Evolutionary conservation across 1,140 invertebrate genomes (phyloP).

Genomic region (Rhagoletis pomonella): DNA sequence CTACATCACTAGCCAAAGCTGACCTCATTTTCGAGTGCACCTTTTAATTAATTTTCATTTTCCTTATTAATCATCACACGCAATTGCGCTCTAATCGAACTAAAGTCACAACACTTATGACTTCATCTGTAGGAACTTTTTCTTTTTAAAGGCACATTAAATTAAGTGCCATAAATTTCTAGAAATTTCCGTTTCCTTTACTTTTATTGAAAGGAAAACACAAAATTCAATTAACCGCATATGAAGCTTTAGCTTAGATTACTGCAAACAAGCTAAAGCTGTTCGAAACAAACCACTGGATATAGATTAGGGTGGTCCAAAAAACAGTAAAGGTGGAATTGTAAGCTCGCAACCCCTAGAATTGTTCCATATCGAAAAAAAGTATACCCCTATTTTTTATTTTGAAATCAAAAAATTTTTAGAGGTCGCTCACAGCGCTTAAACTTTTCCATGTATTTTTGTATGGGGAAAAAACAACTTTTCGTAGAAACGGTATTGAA

Average conservation of each 20-base stretch:
- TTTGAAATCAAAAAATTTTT: too few species aligned
- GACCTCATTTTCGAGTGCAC: not conserved
- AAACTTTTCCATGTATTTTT: too few species aligned
- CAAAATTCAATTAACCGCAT: slow-evolving; percentile 28
- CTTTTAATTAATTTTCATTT: not conserved
- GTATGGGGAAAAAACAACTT: too few species aligned
- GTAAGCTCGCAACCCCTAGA: too few species aligned
- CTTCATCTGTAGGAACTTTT: not conserved
- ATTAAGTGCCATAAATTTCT: slow-evolving; percentile 16
- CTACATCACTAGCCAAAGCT: not conserved
- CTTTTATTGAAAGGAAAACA: slow-evolving; percentile 29
- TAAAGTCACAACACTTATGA: not conserved
- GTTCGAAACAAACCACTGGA: not conserved
- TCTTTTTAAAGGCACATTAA: not conserved
- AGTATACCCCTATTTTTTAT: too few species aligned
- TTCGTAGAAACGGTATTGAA: too few species aligned
- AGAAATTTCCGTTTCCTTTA: slow-evolving; percentile 38
- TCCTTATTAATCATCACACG: not conserved
- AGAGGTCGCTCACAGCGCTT: too few species aligned
- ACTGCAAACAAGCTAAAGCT: not conserved
- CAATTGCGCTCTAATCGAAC: not conserved
- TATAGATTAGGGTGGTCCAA: too few species aligned
- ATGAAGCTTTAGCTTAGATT: not conserved
- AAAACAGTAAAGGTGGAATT: too few species aligned
- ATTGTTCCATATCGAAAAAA: too few species aligned